phyloP scores from a whole-genome alignment of 2,797 vertebrate genomes.

The Periophthalmus magnuspinnatus region DNA sequence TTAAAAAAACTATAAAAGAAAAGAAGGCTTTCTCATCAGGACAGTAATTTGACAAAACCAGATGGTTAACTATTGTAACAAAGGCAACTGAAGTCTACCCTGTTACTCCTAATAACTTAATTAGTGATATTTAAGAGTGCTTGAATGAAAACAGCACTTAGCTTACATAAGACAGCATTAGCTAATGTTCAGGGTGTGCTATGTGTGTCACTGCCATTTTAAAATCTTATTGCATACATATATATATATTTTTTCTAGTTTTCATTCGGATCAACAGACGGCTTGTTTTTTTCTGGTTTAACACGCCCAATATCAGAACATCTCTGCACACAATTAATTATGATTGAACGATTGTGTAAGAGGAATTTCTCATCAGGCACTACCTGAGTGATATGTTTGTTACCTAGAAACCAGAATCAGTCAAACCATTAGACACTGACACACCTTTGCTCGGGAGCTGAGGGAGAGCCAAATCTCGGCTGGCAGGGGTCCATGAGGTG shows the following conservation, averaged over 20 bases:
- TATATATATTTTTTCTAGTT: too few species aligned
- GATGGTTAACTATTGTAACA: not conserved
- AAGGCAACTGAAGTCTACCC: not conserved
- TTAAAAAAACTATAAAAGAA: not conserved
- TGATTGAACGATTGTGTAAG: not conserved
- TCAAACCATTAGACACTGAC: slow-evolving; percentile 34
- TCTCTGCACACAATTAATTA: not conserved
- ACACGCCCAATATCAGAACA: not conserved
- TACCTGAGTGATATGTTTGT: slow-evolving; percentile 3
- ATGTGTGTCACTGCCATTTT: too few species aligned
- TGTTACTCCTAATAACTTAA: not conserved
- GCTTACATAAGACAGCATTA: not conserved
- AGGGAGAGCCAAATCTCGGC: slow-evolving; percentile 47
- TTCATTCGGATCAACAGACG: not conserved
- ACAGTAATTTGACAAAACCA: not conserved
- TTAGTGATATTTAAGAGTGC: not conserved
- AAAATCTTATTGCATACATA: not conserved
- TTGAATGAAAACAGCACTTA: not conserved
- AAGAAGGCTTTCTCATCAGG: not conserved
- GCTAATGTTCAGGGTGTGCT: too few species aligned
- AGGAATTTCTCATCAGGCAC: slow-evolving; percentile 10
- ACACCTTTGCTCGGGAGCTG: slow-evolving; percentile 32
- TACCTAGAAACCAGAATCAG: slow-evolving; percentile 37
- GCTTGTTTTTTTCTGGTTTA: not conserved
- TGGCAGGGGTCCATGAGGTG: slow-evolving; percentile 39